Percentiles rank a stretch among this genome's conserved stretches.
Evolutionary conservation across 2,888 invertebrate species (phyloP).

Genomic region (Dascillus cervinus): DNA sequence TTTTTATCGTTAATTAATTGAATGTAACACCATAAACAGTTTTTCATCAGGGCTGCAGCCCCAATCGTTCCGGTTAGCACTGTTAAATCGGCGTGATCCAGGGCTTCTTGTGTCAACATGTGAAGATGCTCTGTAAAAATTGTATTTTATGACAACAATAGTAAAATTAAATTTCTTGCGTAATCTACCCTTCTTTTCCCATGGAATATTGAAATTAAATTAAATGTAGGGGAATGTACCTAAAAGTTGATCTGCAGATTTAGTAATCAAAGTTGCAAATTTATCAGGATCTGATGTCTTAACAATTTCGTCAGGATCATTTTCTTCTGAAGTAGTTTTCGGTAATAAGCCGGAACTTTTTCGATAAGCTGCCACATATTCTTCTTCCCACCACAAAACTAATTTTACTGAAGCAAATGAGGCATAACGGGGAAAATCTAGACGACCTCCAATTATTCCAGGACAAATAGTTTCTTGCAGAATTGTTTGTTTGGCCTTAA

Average conservation of each 20-base stretch:
- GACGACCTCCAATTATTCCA: conserved; percentile 71
- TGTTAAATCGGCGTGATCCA: conserved; percentile 77
- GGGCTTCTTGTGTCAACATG: conserved; percentile 70
- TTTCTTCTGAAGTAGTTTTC: conserved; percentile 31
- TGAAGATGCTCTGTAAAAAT: conserved; percentile 62
- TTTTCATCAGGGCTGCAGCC: conserved; percentile 69
- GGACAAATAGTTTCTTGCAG: conserved; percentile 71
- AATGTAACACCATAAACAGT: conserved; percentile 70
- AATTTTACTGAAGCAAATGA: conserved; percentile 79
- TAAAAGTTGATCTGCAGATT: conserved; percentile 63
- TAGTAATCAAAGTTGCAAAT: conserved; percentile 62
- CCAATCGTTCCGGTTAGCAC: conserved; percentile 75
- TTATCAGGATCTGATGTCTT: conserved; percentile 72
- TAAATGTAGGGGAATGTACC: too few relatives aligned
- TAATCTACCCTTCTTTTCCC: too few relatives aligned
- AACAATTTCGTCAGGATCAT: conserved; percentile 42
- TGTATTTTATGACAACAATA: too few relatives aligned
- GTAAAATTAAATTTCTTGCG: too few relatives aligned
- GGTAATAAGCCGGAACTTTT: conserved; percentile 50
- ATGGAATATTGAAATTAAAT: too few relatives aligned
- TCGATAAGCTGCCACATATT: conserved; percentile 68
- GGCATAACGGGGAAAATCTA: conserved; percentile 77
- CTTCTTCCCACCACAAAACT: conserved; percentile 82
- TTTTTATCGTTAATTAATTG: conserved; percentile 44
- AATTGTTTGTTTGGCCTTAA: conserved; percentile 44